Conservation (phyloP, 2,113 vertebrate species). For the Eleginops maclovinus region DNA sequence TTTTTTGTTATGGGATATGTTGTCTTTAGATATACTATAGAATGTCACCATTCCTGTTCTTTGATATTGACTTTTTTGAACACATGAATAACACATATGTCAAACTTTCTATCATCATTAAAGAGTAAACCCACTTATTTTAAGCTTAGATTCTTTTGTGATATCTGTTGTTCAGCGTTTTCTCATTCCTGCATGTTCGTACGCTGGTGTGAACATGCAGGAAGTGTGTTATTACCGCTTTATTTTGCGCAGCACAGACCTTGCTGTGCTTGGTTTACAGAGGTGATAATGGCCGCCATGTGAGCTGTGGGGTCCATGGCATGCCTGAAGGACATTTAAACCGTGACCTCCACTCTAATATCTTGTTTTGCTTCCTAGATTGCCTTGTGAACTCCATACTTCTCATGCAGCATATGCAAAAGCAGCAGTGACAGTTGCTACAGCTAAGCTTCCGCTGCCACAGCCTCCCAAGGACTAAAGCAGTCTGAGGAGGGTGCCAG, state of each 20-base stretch:
- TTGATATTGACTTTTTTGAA: not conserved
- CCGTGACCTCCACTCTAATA: slow-evolving; percentile 22
- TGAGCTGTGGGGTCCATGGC: slow-evolving; percentile 29
- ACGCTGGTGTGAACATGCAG: slow-evolving; percentile 11
- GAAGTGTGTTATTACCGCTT: slow-evolving; percentile 28
- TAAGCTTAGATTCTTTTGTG: not conserved
- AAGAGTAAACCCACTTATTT: not conserved
- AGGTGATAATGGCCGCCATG: slow-evolving; percentile 56
- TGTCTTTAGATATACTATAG: not conserved
- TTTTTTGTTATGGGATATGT: not conserved
- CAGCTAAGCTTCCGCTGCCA: slow-evolving; percentile 51
- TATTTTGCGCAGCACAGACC: slow-evolving; percentile 15
- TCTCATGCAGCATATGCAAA: slow-evolving; percentile 12
- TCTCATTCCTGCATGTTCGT: slow-evolving; percentile 3
- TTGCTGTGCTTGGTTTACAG: slow-evolving; percentile 25
- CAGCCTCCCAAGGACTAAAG: slow-evolving; percentile 11
- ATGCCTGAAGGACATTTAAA: slow-evolving; percentile 51
- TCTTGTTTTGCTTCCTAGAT: slow-evolving; percentile 7
- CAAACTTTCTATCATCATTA: not conserved
- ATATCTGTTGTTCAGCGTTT: not conserved
- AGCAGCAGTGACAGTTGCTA: slow-evolving; percentile 24
- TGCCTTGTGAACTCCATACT: not conserved
- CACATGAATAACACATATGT: not conserved
- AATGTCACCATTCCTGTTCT: not conserved
- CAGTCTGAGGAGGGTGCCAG: slow-evolving; percentile 33